A percentile compares a stretch with the other conserved stretches of the same genome.
Evolutionary conservation across 1,140 invertebrate species (phyloP).

Genomic region (Teleogryllus occipitalis): DNA sequence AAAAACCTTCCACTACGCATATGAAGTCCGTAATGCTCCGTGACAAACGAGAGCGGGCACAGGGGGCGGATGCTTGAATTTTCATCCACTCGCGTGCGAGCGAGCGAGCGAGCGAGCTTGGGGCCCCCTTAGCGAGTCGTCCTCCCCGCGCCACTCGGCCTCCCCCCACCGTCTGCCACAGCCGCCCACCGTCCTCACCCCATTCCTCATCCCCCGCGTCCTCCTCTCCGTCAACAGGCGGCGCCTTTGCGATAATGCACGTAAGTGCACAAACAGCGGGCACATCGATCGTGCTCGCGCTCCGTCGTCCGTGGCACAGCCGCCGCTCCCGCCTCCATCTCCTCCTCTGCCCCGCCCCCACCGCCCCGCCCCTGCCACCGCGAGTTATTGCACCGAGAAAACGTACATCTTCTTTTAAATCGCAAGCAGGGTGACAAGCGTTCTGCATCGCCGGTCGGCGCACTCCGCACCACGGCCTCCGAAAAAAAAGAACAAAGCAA

Average conservation of each 20-base stretch:
- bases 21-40: not conserved
- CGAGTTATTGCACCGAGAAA: not conserved
- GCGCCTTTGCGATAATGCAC: not conserved
- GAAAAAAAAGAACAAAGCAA: not conserved
- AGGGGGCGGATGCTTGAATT: not conserved
- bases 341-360: too few relatives aligned
- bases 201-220: not conserved
- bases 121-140: not conserved
- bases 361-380: not conserved
- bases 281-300: not conserved
- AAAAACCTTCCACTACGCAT: not conserved
- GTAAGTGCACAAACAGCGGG: not conserved
- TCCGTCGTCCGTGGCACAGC: not conserved
- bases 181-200: too few relatives aligned
- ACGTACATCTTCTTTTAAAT: not conserved
- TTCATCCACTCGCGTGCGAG: not conserved
- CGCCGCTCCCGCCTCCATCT: not conserved
- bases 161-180: not conserved
- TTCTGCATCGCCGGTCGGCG: not conserved
- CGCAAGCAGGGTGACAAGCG: not conserved
- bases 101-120: not conserved
- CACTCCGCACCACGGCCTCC: too few relatives aligned
- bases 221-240: not conserved
- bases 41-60: not conserved
- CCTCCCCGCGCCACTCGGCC: too few relatives aligned